Percentiles rank a stretch among this genome's conserved stretches.
Evolutionary conservation across 2,888 invertebrate genomes (phyloP).

Genomic region (Euplagia quadripunctaria): DNA sequence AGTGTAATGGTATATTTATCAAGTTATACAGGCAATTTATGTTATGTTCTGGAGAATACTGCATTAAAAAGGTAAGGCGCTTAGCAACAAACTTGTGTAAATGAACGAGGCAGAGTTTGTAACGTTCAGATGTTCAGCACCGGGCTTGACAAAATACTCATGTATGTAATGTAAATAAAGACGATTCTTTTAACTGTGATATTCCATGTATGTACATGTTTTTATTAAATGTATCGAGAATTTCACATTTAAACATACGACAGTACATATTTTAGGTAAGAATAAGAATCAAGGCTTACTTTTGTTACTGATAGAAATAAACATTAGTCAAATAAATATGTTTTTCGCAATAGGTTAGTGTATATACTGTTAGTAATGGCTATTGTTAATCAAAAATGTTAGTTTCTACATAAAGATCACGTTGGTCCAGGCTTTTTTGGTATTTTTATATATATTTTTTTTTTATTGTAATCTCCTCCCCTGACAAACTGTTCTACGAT

Average conservation of each 20-base stretch:
- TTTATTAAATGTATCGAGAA: background rate
- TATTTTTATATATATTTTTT: constrained; percentile 52
- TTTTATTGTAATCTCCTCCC: constrained; percentile 61
- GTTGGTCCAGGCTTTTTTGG: constrained; percentile 35
- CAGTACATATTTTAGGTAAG: background rate
- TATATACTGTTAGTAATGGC: constrained; percentile 26
- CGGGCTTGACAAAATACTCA: background rate
- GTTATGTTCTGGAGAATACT: background rate
- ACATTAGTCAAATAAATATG: too few species aligned
- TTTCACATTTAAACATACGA: background rate
- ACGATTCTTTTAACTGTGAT: background rate
- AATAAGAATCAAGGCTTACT: background rate
- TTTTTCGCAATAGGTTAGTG: background rate
- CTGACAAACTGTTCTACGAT: constrained; percentile 68
- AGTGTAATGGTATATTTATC: background rate
- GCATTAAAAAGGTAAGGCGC: background rate
- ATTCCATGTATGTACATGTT: background rate
- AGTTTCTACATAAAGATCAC: constrained; percentile 17
- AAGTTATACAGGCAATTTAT: background rate
- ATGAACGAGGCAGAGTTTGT: background rate
- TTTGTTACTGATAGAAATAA: too few species aligned
- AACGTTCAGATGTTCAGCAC: background rate
- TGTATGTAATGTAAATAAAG: background rate
- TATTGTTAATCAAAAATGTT: constrained; percentile 11
- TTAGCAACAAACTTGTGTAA: background rate